phyloP scores from a whole-genome alignment of 1,140 invertebrate species.

The Drosophila serrata region DNA sequence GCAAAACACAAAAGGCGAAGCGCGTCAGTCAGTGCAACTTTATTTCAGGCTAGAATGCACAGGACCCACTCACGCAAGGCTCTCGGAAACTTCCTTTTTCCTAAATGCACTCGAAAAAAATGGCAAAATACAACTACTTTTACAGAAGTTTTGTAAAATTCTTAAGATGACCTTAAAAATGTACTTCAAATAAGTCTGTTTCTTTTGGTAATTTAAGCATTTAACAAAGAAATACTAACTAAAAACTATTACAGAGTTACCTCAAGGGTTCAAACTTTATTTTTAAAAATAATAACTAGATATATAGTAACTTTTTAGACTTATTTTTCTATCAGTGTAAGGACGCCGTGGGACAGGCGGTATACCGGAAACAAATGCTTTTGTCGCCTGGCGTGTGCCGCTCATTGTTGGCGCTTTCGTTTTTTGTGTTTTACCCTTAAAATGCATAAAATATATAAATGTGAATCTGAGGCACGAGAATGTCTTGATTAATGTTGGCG shows the following conservation, averaged over 20 bases:
- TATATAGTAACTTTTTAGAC: too few species aligned
- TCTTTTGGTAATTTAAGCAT: not conserved
- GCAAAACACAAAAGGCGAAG: slow-evolving; percentile 81
- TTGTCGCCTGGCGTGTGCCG: slow-evolving; percentile 79
- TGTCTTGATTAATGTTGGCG: slow-evolving; percentile 83
- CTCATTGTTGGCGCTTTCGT: slow-evolving; percentile 54
- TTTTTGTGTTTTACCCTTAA: slow-evolving; percentile 71
- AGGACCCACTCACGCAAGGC: slow-evolving; percentile 28
- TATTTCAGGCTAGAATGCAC: slow-evolving; percentile 83
- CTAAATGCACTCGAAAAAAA: not conserved
- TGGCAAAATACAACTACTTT: not conserved
- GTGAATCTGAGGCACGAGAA: slow-evolving; percentile 49
- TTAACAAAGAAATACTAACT: not conserved
- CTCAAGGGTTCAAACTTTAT: not conserved
- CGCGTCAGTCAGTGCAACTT: slow-evolving; percentile 74
- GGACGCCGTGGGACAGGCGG: slow-evolving; percentile 39
- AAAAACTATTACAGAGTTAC: too few species aligned
- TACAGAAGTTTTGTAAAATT: not conserved
- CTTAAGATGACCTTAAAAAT: not conserved
- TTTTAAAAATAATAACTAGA: not conserved
- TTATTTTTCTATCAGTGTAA: not conserved
- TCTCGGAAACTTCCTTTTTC: not conserved
- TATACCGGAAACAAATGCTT: slow-evolving; percentile 78
- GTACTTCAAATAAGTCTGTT: not conserved
- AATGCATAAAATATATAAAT: slow-evolving; percentile 75